Base-by-base conservation (phyloP, 2,888 invertebrate genomes). In the Aplocera efformata region DNA sequence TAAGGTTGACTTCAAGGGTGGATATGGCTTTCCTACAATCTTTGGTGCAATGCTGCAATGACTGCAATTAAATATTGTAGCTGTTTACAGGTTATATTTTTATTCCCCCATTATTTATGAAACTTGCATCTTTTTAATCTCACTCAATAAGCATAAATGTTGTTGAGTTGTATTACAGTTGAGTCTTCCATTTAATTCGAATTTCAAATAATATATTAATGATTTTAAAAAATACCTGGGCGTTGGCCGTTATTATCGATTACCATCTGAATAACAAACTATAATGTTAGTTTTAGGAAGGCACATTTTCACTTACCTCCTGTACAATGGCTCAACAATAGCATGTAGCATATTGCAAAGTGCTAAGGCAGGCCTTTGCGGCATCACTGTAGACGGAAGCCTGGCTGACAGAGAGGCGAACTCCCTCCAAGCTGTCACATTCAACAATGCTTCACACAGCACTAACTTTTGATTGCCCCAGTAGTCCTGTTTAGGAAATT, bases 401-500 rank as follows among this genome's bases (percentile, higher is more conserved):
- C 94, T 91, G 56, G 93, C 93, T 17, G 96, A 92, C 42, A 99
- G 88, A 52, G 90, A 90, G 47, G 93, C 91, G 1, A 97, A 97
- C 64, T 94, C 94, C 9, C 92, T 90, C 98, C 98, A 99, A 59
- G 96, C 97, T 1, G 96, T 98, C 53, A 97, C 92, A 50, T 92
- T 91, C 6, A 99, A 74, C 31, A 98, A 81, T 0, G 98, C 97
- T 72, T 97, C 96, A 61, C 96, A 94, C 11, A 99, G 89, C 13
- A 97, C 96, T 60, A 98, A 92, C 82, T 99, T 99, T 79, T 99
- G 98, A 86, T 99, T 99, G 33, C 78, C 85, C 68, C 89, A 83
- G 59, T 91, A 88, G 40, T 88, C 88, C 86, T 88, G 38, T 7
- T 32, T n/a, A n/a, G n/a, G n/a, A n/a, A 25, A 36, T 21, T 6